Conservation (phyloP, 2,113 vertebrate genomes). For the Sminthopsis crassicaudata region DNA sequence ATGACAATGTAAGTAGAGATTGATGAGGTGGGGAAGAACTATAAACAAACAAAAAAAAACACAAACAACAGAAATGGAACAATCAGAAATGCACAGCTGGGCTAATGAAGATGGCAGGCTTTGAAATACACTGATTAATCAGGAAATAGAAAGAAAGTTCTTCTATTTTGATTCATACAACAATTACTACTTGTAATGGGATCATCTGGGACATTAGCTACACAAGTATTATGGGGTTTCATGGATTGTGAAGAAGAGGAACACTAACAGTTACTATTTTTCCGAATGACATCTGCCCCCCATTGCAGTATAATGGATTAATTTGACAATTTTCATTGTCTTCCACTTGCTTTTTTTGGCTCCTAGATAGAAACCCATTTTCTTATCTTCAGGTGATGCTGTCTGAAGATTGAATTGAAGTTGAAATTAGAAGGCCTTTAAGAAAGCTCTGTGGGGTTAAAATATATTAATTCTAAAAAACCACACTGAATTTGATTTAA, state of each 20-base stretch:
- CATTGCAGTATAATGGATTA: not conserved
- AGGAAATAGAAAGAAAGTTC: not conserved
- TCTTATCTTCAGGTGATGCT: not conserved
- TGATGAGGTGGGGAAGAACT: not conserved
- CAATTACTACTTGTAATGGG: not conserved
- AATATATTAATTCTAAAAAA: not conserved
- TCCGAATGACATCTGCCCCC: not conserved
- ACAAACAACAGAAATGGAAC: not conserved
- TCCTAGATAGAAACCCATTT: not conserved
- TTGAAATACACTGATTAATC: not conserved
- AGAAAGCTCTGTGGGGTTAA: too few relatives aligned
- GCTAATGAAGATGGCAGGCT: not conserved
- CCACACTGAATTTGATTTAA: not conserved
- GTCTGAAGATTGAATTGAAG: not conserved
- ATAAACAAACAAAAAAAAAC: not conserved
- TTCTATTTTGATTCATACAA: not conserved
- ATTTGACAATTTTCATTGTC: not conserved
- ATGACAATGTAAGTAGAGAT: not conserved
- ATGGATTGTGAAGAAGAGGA: fast-evolving
- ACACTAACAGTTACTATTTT: not conserved
- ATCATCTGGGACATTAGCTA: not conserved
- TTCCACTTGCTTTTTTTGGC: constrained; percentile 4
- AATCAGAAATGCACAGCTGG: not conserved
- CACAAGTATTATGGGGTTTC: not conserved
- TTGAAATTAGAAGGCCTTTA: not conserved